These are phyloP conservation scores for Capricornis sumatraensis DNA, from an alignment of 2,113 vertebrate species.

Conservation along the genomic window DNA sequence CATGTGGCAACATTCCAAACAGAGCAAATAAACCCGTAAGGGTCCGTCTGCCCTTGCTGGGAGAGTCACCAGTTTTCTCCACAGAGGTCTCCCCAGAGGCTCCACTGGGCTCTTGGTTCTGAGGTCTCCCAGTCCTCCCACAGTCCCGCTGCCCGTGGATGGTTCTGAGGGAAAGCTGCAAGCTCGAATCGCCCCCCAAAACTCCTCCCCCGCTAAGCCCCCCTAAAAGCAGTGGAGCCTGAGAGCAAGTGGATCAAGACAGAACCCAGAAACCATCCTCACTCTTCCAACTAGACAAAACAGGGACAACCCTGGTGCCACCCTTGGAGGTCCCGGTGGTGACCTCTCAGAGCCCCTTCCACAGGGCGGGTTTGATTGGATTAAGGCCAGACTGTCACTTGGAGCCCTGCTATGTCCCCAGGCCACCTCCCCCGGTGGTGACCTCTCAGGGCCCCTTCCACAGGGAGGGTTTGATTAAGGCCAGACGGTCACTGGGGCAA, in stretches of 20 bases:
- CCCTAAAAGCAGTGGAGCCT: not conserved
- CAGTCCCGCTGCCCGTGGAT: fast-evolving
- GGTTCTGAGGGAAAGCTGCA: not conserved
- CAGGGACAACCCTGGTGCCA: fast-evolving
- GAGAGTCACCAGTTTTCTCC: not conserved
- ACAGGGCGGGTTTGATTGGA: fast-evolving
- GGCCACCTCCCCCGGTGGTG: fast-evolving
- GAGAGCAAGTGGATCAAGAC: not conserved
- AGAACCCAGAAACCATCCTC: not conserved
- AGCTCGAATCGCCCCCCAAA: not conserved
- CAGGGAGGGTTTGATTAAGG: not conserved
- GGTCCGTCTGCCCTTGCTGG: fast-evolving
- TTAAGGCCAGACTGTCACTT: not conserved
- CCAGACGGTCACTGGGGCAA: not conserved
- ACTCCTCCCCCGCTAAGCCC: fast-evolving
- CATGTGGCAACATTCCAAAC: not conserved
- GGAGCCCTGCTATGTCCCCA: not conserved
- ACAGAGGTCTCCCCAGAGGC: not conserved
- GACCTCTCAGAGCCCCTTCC: not conserved
- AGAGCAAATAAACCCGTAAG: not conserved
- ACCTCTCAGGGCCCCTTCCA: not conserved
- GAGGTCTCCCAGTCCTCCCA: not conserved
- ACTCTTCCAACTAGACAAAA: not conserved
- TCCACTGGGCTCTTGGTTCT: not conserved
- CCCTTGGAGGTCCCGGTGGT: fast-evolving